Base-by-base conservation (phyloP, 2,888 invertebrate genomes). In the Diarsia dahlii region DNA sequence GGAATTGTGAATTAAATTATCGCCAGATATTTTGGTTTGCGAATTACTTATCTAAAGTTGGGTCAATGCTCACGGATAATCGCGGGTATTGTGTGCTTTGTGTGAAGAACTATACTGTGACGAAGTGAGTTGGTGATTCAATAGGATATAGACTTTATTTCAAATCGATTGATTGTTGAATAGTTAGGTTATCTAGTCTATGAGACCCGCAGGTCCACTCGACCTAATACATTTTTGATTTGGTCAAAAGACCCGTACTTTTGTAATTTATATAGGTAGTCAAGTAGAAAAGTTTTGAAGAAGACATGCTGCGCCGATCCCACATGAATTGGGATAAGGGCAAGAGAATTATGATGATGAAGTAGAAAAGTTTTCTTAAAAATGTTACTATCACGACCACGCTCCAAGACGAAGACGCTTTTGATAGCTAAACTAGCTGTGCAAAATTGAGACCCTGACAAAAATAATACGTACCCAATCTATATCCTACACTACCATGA, bases 1-100 rank as follows among this genome's bases (percentile, higher is more conserved):
- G 68, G 60, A 78, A 84, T 87, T 84, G 83, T 86, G 76, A 89
- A 91, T 91, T 82, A 85, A 88, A 88, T 87, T 66, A 62, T 66
- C 79, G 8, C 28, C 60, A 64, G 85, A 85, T 87, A 87, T 87
- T 88, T 87, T 81, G 60, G 88, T 78, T 81, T 52, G 74, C 79
- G 58, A 82, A 87, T 88, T 86, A n/a, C n/a, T n/a, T n/a, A 86
- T 86, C 83, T 86, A 72, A 67, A 78, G 77, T 82, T 79, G 45
- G 86, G 86, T 85, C 86, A 89, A 82, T 74, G 87, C 65, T 81
- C 85, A 84, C 82, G 63, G 83, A 82, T 82, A 78, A 78, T 73
- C 34, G 64, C n/a, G 62, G 56, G 60, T 62, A 63, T 45, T 68
- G 68, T n/a, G 46, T 54, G 67, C 75, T 75, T 82, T 82, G 68